Evolutionary conservation across 2,797 vertebrate species (phyloP).

Genomic region (Sebastes itinus): DNA sequence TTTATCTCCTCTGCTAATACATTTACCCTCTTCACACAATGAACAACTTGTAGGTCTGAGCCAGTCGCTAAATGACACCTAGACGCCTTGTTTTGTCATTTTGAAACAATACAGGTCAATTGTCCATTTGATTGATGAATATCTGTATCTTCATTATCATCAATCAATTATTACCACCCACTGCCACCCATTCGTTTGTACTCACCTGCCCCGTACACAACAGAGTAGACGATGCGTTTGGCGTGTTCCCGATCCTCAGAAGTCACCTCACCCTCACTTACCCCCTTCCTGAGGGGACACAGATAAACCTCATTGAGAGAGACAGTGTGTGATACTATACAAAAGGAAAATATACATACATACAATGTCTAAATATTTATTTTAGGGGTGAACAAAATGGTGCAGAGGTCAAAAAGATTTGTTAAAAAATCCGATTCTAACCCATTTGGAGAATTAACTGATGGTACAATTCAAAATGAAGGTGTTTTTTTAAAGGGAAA

Average conservation of each 20-base stretch:
- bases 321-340: neutral
- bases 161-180: neutral
- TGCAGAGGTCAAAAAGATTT: neutral
- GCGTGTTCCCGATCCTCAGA: constrained; percentile 87
- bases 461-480: neutral
- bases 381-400: neutral
- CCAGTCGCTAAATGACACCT: neutral
- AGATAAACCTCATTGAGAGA: neutral
- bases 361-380: neutral
- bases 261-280: constrained; percentile 80
- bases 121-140: neutral
- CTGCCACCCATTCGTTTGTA: neutral
- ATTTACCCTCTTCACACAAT: neutral
- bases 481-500: neutral
- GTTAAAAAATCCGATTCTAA: neutral
- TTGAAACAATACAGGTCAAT: neutral
- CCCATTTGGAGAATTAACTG: neutral
- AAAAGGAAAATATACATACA: neutral
- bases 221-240: constrained; percentile 90
- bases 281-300: constrained; percentile 82
- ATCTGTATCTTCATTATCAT: neutral
- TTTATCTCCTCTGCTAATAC: neutral
- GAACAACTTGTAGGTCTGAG: neutral
- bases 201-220: constrained; percentile 93
- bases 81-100: neutral